These are phyloP conservation scores for Synanthedon andrenaeformis DNA, from an alignment of 2,888 invertebrate species.

Conservation along the genomic window DNA sequence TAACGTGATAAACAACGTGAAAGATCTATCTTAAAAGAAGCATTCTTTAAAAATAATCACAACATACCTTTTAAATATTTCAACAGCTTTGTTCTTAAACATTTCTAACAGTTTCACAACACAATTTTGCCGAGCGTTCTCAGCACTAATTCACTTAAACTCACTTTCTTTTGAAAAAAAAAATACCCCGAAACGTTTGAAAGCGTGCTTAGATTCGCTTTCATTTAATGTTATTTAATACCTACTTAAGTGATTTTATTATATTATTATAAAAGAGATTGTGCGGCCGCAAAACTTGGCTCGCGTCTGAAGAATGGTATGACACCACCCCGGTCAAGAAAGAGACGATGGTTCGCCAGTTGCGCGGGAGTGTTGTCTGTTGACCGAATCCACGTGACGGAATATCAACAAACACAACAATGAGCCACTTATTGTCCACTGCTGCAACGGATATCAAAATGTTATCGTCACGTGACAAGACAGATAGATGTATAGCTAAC, in stretches of 20 bases:
- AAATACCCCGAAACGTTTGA: too few species aligned
- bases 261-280: constrained; percentile 4
- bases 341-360: constrained; percentile 6
- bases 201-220: too few species aligned
- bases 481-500: neutral
- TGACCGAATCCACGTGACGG: constrained; percentile 5
- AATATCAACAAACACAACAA: constrained; percentile 21
- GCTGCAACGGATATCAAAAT: constrained; percentile 10
- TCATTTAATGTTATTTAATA: too few species aligned
- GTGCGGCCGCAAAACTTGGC: constrained; percentile 46
- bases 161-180: too few species aligned
- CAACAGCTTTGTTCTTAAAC: constrained; percentile 33
- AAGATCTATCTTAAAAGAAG: too few species aligned
- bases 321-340: neutral
- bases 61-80: constrained; percentile 35
- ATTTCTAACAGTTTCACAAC: constrained; percentile 10
- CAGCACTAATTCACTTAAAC: too few species aligned
- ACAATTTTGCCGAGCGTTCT: too few species aligned
- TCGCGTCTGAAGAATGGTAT: constrained; percentile 29
- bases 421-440: constrained; percentile 16
- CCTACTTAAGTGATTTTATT: too few species aligned
- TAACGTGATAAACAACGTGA: too few species aligned
- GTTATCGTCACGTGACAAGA: neutral
- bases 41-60: too few species aligned
- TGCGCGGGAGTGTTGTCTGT: constrained; percentile 17